Evolutionary conservation across 2,888 invertebrate genomes (phyloP), one percentile per base, ranked within the genome.

Genomic region (Pinctada fucata): DNA sequence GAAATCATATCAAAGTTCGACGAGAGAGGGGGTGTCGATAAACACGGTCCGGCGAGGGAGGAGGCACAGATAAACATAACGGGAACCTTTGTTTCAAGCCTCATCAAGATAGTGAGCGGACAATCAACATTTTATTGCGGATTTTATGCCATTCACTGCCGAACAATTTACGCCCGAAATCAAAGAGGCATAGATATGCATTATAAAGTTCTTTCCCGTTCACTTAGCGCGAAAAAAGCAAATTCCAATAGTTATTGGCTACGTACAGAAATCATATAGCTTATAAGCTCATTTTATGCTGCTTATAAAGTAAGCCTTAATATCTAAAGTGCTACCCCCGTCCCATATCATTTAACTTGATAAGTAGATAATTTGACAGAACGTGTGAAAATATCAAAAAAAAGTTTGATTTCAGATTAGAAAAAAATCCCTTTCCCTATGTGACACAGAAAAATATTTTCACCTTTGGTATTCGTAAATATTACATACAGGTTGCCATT

Each of bases 91-190:
- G 65, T 74, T 50, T 50, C 31, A 49, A 66, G 47, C 49, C 51
- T 50, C 50, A 47, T 6, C 51, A 5, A 74, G 65, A 74, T 74
- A 74, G 66, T 51, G 65, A 66, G 31, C 49, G 50, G 66, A 45
- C 50, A 47, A 66, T 66, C 74, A 66, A 49, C 48, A 66, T 31
- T 74, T 74, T 74, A 74, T 74, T 74, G 31, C 66, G 50, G 63
- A 74, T 74, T 74, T 74, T 66, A 74, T 74, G 74, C 74, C 50
- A 74, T 64, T 51, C 50, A 66, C 74, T 66, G 47, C 49, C 50
- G 6, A 66, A 65, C 66, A 50, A 74, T 74, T 66, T 74, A 49
- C 45, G 50, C 3, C 65, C n/a, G 52, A 66, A 74, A 74, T 74
- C 74, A 74, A 74, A 74, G 74, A 31, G 58, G 10, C 10, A 52